Percentiles rank a stretch among this genome's conserved stretches.
These are phyloP conservation scores for Dasypolia templi DNA, from an alignment of 2,888 invertebrate genomes.

Conservation along the genomic window DNA sequence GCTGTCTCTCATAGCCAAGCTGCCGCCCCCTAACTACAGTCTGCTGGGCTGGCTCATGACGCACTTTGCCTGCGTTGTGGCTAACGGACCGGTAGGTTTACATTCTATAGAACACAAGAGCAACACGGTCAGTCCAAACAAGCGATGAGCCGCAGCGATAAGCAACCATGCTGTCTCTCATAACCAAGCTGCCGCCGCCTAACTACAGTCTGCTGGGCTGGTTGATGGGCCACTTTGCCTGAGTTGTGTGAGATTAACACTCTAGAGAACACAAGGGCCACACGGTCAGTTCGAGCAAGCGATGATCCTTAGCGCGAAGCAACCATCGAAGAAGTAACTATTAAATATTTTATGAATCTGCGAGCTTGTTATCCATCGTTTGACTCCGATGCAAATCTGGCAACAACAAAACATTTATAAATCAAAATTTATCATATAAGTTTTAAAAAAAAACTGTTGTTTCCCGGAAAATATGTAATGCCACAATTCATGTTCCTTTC, in stretches of 20 bases:
- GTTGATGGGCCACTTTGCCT: constrained; percentile 95
- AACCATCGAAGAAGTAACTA: no score
- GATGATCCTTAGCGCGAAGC: no score
- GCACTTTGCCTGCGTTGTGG: no score
- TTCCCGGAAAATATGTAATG: background rate
- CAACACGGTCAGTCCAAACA: constrained; percentile 96
- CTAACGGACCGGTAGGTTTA: no score
- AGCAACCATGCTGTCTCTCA: constrained; percentile 92
- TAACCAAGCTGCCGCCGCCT: constrained; percentile 93
- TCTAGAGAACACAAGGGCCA: background rate
- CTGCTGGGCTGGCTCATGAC: no score
- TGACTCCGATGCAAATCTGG: background rate
- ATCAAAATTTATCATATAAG: background rate
- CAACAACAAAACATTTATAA: background rate
- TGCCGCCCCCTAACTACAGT: no score
- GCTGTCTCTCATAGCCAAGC: no score
- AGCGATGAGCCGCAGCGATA: constrained; percentile 93
- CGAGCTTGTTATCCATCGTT: background rate
- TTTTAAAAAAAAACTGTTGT: background rate
- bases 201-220: constrained; percentile 95
- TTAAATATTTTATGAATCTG: background rate
- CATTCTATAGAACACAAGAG: no score
- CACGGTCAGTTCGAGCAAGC: no score
- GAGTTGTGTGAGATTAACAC: constrained; percentile 90
- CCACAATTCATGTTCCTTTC: background rate